These are phyloP conservation scores for Crypturellus undulatus DNA, from an alignment of 2,113 vertebrate species.

Conservation along the genomic window DNA sequence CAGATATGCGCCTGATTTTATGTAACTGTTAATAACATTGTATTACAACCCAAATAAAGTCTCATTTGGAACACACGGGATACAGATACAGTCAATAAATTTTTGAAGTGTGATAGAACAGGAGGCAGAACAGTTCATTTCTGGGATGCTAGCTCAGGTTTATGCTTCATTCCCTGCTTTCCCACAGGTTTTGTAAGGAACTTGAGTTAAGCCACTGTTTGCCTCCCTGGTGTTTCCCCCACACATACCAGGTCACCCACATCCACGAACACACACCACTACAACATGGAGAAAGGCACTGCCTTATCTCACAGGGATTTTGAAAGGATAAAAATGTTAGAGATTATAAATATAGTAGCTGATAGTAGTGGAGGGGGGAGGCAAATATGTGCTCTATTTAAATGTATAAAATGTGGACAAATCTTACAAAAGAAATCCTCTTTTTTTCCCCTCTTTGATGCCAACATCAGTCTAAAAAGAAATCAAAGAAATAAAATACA, in stretches of 20 bases:
- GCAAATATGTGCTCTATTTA: not conserved
- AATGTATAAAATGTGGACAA: not conserved
- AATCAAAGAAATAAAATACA: not conserved
- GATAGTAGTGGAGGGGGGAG: not conserved
- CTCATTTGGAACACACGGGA: not conserved
- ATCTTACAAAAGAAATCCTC: not conserved
- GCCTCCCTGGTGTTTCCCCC: not conserved
- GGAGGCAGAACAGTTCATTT: not conserved
- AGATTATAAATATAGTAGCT: not conserved
- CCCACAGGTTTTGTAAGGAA: not conserved
- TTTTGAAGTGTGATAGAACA: not conserved
- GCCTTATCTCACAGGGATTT: not conserved
- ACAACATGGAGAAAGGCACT: not conserved
- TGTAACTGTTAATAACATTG: not conserved
- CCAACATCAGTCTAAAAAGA: not conserved
- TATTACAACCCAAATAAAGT: not conserved
- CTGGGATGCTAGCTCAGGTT: not conserved
- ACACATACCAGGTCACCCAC: not conserved
- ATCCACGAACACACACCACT: not conserved
- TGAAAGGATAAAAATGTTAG: not conserved
- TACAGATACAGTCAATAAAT: not conserved
- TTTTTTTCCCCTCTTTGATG: not conserved
- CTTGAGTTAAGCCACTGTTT: not conserved
- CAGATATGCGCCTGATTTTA: accelerated
- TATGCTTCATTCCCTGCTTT: not conserved